Evolutionary conservation across 2,797 vertebrate species (phyloP).

Genomic region (Chelon labrosus): DNA sequence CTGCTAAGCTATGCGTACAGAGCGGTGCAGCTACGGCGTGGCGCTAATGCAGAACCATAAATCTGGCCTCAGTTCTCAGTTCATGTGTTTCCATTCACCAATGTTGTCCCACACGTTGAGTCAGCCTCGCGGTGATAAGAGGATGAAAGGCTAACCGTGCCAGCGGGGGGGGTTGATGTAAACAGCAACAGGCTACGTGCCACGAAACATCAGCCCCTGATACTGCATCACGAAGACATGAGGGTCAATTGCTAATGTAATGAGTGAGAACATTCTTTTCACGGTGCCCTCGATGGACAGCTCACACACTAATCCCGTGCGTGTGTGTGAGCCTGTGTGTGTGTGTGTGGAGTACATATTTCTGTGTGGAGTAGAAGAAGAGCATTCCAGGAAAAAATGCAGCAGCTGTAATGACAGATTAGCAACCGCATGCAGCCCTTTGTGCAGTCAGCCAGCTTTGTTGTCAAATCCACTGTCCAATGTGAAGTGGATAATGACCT

Average conservation of each 20-base stretch:
- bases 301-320: slow-evolving; percentile 73
- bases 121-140: slow-evolving; percentile 29
- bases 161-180: slow-evolving; percentile 9
- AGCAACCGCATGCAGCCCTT: slow-evolving; percentile 51
- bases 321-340: slow-evolving; percentile 39
- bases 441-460: slow-evolving; percentile 56
- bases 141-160: slow-evolving; percentile 44
- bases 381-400: slow-evolving; percentile 63
- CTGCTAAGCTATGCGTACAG: no score
- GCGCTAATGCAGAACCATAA: no score
- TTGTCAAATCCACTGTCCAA: slow-evolving; percentile 65
- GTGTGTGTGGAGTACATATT: slow-evolving; percentile 21
- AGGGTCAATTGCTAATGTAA: slow-evolving; percentile 68
- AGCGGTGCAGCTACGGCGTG: no score
- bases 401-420: slow-evolving; percentile 67
- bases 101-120: slow-evolving; percentile 9
- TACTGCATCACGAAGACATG: slow-evolving; percentile 27
- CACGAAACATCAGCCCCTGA: slow-evolving; percentile 40
- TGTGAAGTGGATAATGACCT: slow-evolving; percentile 59
- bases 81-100: slow-evolving; percentile 8
- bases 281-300: slow-evolving; percentile 58
- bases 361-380: slow-evolving; percentile 11
- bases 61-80: background rate
- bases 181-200: slow-evolving; percentile 17
- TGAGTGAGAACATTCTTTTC: slow-evolving; percentile 69